Percentiles rank a stretch among this genome's conserved stretches.
These are phyloP conservation scores for Cryptotermes secundus DNA, from an alignment of 1,140 invertebrate genomes.

Conservation along the genomic window DNA sequence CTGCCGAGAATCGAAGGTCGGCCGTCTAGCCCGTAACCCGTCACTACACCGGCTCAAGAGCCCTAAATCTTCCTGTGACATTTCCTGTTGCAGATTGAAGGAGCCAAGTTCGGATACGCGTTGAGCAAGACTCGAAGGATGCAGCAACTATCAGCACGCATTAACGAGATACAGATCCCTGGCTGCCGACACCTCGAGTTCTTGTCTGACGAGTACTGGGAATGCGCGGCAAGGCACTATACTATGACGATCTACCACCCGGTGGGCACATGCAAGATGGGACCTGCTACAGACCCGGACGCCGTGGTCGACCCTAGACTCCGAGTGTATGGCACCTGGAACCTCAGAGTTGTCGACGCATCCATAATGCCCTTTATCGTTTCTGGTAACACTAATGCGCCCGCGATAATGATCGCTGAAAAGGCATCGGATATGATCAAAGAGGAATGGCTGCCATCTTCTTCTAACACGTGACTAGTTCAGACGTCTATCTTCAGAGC, in stretches of 20 bases:
- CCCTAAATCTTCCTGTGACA: neutral
- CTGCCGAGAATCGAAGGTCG: too few relatives aligned
- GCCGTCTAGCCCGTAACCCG: too few relatives aligned
- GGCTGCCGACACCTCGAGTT: constrained; percentile 54
- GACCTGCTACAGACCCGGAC: constrained; percentile 51
- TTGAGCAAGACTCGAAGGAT: constrained; percentile 65
- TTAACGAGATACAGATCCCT: constrained; percentile 62
- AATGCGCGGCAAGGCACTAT: constrained; percentile 53
- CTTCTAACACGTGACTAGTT: too few relatives aligned
- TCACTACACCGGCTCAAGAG: neutral
- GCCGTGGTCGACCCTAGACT: constrained; percentile 62
- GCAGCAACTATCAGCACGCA: constrained; percentile 58
- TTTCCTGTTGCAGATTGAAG: constrained; percentile 59
- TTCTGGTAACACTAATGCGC: constrained; percentile 69
- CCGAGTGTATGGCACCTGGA: constrained; percentile 58
- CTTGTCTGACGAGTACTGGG: constrained; percentile 51
- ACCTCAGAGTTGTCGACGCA: constrained; percentile 66
- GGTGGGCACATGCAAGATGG: constrained; percentile 65
- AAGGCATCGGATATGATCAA: constrained; percentile 67
- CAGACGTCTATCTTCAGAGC: too few relatives aligned
- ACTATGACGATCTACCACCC: constrained; percentile 71
- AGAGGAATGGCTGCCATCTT: constrained; percentile 47
- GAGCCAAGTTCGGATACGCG: constrained; percentile 64
- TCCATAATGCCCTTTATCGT: constrained; percentile 71
- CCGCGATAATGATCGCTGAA: constrained; percentile 69